Base-by-base conservation (phyloP, 2,888 invertebrate genomes). In the Matsumyia berberina region DNA sequence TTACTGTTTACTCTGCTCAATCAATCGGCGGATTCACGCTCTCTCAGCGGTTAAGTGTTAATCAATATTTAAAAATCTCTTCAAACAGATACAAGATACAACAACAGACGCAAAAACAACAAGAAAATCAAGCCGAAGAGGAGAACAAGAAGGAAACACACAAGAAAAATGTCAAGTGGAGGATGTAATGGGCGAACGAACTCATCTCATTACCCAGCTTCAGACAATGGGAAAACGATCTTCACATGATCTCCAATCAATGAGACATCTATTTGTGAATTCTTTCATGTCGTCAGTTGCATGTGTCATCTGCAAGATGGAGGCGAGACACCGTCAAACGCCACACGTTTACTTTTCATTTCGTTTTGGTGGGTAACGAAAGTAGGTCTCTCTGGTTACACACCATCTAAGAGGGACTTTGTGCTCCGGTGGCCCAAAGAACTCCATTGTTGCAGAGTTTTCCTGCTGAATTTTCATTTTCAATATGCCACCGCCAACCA, bases 21-120 rank as follows among this genome's bases (percentile, higher is more conserved):
- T 66, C 76, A 62, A 49, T 64, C 64, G 35, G 35, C 24, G n/a
- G n/a, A n/a, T 37, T 62, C 46, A 57, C 60, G 53, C 53, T 60
- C 66, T 67, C 35, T 12, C 39, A 72, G 24, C 49, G 57, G 69
- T 35, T 83, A 62, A 83, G 78, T 83, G 78, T 39, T 83, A 78
- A 83, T 83, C 82, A 78, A 83, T 83, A 78, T 73, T 78, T 73
- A 51, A 73, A 73, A 67, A 78, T 77, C 81, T 83, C 66, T 70
- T 67, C 35, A 78, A 60, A 55, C 29, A 35, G 44, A 44, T 55
- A 46, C 69, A 29, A 44, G 24, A 57, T 49, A n/a, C n/a, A 78
- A 58, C 57, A 79, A 70, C 64, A 67, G 33, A 19, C 1, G 1
- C 24, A 24, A 60, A 78, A 72, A 55, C 70, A 58, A 72, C 4